Evolutionary conservation across 2,113 vertebrate genomes (phyloP).

Genomic region (Vidua chalybeata): DNA sequence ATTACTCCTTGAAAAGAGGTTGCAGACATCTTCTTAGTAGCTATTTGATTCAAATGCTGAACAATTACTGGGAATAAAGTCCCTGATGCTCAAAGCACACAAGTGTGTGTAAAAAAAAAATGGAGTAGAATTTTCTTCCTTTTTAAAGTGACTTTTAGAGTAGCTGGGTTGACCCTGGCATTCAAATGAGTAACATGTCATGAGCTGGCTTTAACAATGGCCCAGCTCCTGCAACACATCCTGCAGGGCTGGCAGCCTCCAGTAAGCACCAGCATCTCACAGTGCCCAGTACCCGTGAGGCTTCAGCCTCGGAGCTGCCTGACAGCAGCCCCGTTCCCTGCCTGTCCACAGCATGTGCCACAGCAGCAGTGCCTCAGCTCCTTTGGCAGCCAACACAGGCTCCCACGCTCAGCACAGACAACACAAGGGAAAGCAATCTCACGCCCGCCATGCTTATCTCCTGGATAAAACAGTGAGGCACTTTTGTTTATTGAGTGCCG

Average conservation of each 20-base stretch:
- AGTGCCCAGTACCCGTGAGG: fast-evolving
- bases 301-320: neutral
- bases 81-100: neutral
- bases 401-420: neutral
- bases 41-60: neutral
- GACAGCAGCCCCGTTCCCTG: fast-evolving
- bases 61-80: neutral
- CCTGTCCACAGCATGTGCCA: neutral
- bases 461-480: neutral
- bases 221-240: neutral
- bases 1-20: neutral
- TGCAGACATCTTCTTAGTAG: neutral
- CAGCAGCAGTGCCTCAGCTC: neutral
- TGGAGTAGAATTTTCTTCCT: neutral
- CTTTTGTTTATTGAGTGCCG: constrained; percentile 48
- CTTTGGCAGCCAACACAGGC: neutral
- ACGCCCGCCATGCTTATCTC: constrained; percentile 17
- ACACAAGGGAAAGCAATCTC: neutral
- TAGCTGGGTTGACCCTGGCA: neutral
- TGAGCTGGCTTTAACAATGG: neutral
- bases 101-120: neutral
- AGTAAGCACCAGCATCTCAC: neutral
- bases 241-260: neutral
- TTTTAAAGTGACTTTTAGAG: neutral
- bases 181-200: neutral